Conservation (phyloP, 2,797 vertebrate genomes). For the Gambusia yucatana region DNA sequence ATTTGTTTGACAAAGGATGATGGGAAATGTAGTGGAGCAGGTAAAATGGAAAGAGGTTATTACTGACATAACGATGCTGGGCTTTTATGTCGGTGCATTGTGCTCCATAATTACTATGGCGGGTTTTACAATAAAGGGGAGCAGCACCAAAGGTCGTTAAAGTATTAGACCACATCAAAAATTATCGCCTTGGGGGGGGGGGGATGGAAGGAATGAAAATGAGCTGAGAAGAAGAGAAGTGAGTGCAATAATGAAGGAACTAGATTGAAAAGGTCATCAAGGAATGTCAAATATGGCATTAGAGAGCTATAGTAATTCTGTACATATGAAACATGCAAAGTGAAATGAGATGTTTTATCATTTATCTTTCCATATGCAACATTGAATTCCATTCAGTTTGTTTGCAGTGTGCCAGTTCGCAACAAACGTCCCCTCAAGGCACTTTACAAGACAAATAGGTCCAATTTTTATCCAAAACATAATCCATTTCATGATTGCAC, state of each 20-base stretch:
- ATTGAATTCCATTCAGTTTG: not conserved
- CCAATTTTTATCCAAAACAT: not conserved
- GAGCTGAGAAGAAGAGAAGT: conserved; percentile 21
- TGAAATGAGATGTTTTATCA: conserved; percentile 21
- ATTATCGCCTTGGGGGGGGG: conserved; percentile 37
- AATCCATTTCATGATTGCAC: not conserved
- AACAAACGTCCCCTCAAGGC: not conserved
- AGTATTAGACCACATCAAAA: conserved; percentile 48
- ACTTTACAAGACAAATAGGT: not conserved
- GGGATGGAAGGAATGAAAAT: conserved; percentile 11
- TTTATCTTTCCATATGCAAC: conserved; percentile 13
- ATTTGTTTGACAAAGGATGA: conserved; percentile 60
- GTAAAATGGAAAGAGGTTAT: conserved; percentile 53
- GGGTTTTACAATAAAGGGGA: conserved; percentile 42
- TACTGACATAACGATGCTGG: conserved; percentile 41
- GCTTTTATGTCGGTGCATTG: conserved; percentile 49
- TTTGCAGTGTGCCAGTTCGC: not conserved
- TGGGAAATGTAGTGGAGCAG: conserved; percentile 64
- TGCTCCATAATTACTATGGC: conserved; percentile 40
- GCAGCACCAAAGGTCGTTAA: conserved; percentile 32
- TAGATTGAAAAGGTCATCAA: conserved; percentile 55
- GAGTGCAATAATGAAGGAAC: conserved; percentile 36
- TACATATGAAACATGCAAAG: conserved; percentile 8
- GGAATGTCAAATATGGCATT: conserved; percentile 39
- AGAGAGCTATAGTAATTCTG: conserved; percentile 25